Percentiles rank a stretch among this genome's conserved stretches.
Evolutionary conservation across 2,113 vertebrate genomes (phyloP).

Genomic region (Cynopterus brachyotis): DNA sequence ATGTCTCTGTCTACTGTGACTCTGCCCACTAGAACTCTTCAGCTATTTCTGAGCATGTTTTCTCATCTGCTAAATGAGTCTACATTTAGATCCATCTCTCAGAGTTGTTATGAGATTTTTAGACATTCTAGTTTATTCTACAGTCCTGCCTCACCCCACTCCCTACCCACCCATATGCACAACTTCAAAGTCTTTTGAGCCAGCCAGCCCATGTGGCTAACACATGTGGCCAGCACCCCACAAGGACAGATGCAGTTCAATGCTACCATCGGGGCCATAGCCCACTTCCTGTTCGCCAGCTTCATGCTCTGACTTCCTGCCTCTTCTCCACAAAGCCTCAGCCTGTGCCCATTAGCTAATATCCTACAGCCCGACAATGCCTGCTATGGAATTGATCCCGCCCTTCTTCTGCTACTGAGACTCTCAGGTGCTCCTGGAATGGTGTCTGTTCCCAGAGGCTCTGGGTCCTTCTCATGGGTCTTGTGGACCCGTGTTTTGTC

Average conservation of each 20-base stretch:
- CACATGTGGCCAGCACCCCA: not conserved
- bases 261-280: not conserved
- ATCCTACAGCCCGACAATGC: not conserved
- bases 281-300: not conserved
- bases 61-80: not conserved
- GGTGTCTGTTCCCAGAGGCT: accelerated
- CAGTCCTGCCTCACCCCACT: not conserved
- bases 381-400: not conserved
- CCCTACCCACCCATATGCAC: no score
- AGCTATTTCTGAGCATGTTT: not conserved
- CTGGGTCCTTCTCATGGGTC: not conserved
- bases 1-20: not conserved
- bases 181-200: not conserved
- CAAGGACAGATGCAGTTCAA: not conserved
- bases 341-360: not conserved
- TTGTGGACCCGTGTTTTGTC: not conserved
- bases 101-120: not conserved
- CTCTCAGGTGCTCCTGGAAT: not conserved
- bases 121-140: not conserved
- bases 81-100: not conserved
- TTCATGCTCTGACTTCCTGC: not conserved
- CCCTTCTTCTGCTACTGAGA: not conserved
- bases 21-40: not conserved
- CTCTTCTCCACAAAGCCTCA: not conserved
- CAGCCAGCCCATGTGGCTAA: not conserved